Percentiles rank a stretch among this genome's conserved stretches.
Evolutionary conservation across 2,888 invertebrate species (phyloP).

Genomic region (Heliconius sara): DNA sequence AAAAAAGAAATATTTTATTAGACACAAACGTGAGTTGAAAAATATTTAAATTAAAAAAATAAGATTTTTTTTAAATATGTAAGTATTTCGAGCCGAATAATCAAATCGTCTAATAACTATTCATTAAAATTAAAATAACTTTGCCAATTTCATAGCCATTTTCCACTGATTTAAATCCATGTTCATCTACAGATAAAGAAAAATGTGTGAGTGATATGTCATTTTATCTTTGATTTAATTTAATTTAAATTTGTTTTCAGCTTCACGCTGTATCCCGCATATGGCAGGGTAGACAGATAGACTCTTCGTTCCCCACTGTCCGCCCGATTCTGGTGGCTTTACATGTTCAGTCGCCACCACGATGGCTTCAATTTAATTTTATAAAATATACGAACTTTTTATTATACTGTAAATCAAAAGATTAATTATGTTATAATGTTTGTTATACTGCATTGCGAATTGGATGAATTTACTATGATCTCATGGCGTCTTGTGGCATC

Average conservation of each 20-base stretch:
- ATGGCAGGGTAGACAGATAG: no score
- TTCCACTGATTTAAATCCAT: neutral
- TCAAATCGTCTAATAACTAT: neutral
- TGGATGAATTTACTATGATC: constrained; percentile 19
- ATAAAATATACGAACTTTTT: neutral
- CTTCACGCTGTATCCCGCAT: no score
- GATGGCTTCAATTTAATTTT: neutral
- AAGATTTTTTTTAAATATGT: neutral
- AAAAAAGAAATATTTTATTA: neutral
- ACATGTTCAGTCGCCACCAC: neutral
- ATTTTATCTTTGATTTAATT: no score
- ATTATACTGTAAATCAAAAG: neutral
- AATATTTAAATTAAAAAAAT: neutral
- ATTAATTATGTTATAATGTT: constrained; percentile 18
- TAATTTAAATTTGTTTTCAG: no score
- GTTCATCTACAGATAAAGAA: neutral
- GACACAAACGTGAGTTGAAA: neutral
- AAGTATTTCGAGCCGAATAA: neutral
- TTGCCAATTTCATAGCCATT: neutral
- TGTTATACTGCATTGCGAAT: constrained; percentile 7
- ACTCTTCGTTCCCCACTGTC: neutral
- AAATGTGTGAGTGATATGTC: neutral
- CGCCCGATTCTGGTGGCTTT: neutral
- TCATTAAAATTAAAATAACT: neutral
- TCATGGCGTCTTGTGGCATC: constrained; percentile 24